A percentile compares a stretch with the other conserved stretches of the same genome.
These are phyloP conservation scores for Arremon aurantiirostris DNA, from an alignment of 2,797 vertebrate genomes.

Conservation along the genomic window DNA sequence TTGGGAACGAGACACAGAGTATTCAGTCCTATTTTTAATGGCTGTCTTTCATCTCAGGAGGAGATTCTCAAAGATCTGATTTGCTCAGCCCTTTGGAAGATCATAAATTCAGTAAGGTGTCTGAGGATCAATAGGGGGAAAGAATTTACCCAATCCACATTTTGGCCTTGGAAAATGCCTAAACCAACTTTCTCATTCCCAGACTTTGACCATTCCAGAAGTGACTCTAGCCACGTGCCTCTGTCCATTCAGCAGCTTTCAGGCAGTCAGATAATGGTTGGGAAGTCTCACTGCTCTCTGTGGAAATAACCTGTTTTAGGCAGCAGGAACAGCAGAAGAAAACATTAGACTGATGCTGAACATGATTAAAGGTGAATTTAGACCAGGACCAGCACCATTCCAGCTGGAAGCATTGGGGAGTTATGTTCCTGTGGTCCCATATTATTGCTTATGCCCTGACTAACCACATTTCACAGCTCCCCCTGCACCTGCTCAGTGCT, in stretches of 20 bases:
- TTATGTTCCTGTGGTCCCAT: neutral
- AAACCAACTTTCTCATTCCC: neutral
- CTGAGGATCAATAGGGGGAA: neutral
- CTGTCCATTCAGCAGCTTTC: neutral
- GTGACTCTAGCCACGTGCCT: neutral
- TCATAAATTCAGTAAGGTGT: neutral
- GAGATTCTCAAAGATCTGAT: neutral
- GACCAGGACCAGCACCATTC: neutral
- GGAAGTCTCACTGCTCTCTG: neutral
- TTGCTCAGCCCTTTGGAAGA: neutral
- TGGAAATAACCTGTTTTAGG: neutral
- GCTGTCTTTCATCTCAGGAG: neutral
- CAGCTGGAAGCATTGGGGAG: neutral
- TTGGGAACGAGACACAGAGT: neutral
- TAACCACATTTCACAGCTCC: neutral
- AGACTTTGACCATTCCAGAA: neutral
- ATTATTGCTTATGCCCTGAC: neutral
- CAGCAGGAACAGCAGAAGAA: neutral
- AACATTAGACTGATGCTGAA: neutral
- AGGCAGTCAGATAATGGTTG: neutral
- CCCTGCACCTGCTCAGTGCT: neutral
- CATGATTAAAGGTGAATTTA: neutral
- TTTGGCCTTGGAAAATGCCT: neutral
- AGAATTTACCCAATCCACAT: neutral
- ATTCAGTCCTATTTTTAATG: neutral